A percentile compares a stretch with the other conserved stretches of the same genome.
phyloP scores from a whole-genome alignment of 1,140 invertebrate genomes.

The Drosophila repletoides region DNA sequence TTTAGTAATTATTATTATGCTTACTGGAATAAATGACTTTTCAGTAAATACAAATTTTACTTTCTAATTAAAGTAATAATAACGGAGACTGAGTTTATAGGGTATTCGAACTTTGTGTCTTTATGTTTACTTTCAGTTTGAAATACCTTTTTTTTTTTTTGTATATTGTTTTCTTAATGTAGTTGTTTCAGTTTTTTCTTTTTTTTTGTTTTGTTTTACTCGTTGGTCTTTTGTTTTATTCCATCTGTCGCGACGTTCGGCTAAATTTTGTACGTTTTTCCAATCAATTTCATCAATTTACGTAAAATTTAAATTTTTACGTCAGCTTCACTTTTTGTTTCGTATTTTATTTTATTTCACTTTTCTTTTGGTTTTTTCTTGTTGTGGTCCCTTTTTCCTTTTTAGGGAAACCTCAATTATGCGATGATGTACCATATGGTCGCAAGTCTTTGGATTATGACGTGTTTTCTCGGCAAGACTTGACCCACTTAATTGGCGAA shows the following conservation, averaged over 20 bases:
- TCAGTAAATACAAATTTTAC: too few species aligned
- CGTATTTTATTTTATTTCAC: conserved; percentile 16
- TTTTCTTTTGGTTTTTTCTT: conserved; percentile 7
- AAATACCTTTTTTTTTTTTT: conserved; percentile 50
- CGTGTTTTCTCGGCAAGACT: background rate
- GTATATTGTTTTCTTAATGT: conserved; percentile 2
- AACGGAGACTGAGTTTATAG: too few species aligned
- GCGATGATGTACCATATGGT: conserved; percentile 10
- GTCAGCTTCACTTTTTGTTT: conserved; percentile 27
- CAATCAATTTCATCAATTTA: conserved; percentile 71
- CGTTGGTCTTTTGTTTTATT: background rate
- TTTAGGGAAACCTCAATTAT: conserved; percentile 1
- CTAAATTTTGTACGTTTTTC: conserved; percentile 59
- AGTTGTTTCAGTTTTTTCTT: conserved; percentile 40
- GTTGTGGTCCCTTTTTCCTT: conserved; percentile 15
- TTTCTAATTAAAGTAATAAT: too few species aligned
- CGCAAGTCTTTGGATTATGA: background rate
- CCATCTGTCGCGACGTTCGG: conserved; percentile 11
- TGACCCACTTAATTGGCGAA: conserved; percentile 1
- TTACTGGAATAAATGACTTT: too few species aligned
- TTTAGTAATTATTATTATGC: too few species aligned
- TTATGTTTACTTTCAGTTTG: conserved; percentile 41
- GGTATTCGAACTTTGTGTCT: background rate
- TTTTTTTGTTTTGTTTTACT: background rate
- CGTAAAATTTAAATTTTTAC: conserved; percentile 49